These are phyloP conservation scores for Xiphorhynchus erythropygius DNA, from an alignment of 2,797 vertebrate genomes.

Conservation along the genomic window DNA sequence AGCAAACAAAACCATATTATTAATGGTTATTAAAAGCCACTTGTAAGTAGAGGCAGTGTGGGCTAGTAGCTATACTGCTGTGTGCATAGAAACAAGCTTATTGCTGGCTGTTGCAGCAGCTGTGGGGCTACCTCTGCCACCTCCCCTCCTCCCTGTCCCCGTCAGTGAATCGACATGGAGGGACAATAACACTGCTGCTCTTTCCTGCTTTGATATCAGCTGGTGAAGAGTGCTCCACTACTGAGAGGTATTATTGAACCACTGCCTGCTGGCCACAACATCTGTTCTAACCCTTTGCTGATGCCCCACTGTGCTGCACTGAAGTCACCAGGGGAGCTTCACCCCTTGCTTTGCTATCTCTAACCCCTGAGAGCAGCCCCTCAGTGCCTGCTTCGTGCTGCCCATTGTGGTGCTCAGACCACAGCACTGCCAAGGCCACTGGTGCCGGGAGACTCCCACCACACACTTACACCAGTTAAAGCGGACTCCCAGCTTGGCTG, in stretches of 20 bases:
- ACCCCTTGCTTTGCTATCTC: background rate
- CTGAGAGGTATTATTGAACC: background rate
- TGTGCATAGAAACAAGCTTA: background rate
- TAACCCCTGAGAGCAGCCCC: background rate
- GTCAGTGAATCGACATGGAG: background rate
- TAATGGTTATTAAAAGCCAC: background rate
- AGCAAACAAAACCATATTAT: background rate
- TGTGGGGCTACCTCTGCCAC: background rate
- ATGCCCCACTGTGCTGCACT: rapidly evolving
- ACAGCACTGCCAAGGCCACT: rapidly evolving
- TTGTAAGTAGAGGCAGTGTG: background rate
- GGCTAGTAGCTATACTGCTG: background rate
- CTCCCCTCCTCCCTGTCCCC: background rate
- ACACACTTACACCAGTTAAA: conserved; percentile 85
- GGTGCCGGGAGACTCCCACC: background rate
- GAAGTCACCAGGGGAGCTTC: background rate
- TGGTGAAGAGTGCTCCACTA: background rate
- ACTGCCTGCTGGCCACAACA: rapidly evolving
- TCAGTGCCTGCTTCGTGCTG: background rate
- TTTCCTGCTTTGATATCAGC: background rate
- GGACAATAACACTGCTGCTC: rapidly evolving
- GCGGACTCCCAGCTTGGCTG: conserved; percentile 87
- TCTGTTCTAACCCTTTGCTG: background rate
- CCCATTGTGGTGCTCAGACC: background rate
- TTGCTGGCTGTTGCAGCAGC: background rate